Evolutionary conservation across 2,888 invertebrate genomes (phyloP).

Genomic region (Mamestra brassicae): DNA sequence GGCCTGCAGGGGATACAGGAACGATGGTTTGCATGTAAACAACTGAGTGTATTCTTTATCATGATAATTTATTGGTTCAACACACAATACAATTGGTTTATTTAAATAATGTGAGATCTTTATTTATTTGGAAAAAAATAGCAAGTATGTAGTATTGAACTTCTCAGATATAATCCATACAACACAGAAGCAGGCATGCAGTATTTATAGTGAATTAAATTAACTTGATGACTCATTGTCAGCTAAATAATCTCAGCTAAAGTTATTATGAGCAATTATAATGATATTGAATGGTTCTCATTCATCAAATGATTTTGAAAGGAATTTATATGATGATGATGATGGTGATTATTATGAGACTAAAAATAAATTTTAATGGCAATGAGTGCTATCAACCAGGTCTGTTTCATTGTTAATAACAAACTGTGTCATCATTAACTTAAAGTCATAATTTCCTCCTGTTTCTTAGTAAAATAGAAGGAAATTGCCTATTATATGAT

Average conservation of each 20-base stretch:
- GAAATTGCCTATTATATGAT: neutral
- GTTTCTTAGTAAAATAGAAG: neutral
- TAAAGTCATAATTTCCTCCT: neutral
- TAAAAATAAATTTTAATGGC: neutral
- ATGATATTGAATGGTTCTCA: neutral
- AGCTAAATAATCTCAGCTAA: conserved; percentile 17
- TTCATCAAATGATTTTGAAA: neutral
- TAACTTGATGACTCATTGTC: neutral
- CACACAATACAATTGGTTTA: too few relatives aligned
- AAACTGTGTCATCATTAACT: too few relatives aligned
- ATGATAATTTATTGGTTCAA: too few relatives aligned
- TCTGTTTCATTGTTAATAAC: neutral
- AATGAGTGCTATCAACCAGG: neutral
- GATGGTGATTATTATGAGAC: neutral
- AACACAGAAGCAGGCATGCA: neutral
- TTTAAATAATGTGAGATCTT: too few relatives aligned
- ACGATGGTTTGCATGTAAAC: too few relatives aligned
- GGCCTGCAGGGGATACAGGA: too few relatives aligned
- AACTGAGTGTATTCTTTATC: too few relatives aligned
- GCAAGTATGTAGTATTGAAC: neutral
- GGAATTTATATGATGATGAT: neutral
- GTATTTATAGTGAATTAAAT: neutral
- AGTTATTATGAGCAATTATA: neutral
- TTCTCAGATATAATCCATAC: conserved; percentile 1
- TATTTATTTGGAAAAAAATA: too few relatives aligned